Conservation (phyloP, 2,797 vertebrate genomes). For the Silurus aristotelis region DNA sequence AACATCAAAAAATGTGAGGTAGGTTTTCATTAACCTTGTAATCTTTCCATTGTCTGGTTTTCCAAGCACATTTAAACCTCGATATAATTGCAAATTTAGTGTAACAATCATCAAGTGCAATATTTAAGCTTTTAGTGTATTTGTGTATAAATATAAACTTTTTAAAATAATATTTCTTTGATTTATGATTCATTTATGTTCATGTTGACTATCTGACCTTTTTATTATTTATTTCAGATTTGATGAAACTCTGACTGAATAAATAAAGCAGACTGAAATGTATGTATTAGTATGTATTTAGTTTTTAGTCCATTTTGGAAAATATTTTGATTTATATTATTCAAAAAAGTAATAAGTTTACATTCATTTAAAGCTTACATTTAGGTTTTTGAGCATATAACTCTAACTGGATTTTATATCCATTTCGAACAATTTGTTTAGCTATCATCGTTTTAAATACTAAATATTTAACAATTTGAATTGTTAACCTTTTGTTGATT, state of each 20-base stretch:
- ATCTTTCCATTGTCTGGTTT: neutral
- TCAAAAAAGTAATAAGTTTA: neutral
- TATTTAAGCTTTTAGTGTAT: neutral
- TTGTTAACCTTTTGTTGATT: too few relatives aligned
- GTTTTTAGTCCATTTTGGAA: neutral
- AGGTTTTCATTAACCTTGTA: neutral
- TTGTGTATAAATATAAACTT: neutral
- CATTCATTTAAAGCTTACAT: neutral
- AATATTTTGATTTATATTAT: neutral
- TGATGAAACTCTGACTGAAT: neutral
- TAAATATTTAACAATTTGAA: too few relatives aligned
- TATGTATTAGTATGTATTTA: neutral
- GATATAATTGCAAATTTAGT: neutral
- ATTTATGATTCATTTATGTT: neutral
- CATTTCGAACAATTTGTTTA: neutral
- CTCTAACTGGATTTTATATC: neutral
- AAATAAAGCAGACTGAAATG: neutral
- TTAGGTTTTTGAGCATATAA: neutral
- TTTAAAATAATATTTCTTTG: neutral
- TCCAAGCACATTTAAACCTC: neutral
- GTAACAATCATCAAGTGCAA: neutral
- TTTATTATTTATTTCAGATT: constrained; percentile 7
- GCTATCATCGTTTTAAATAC: neutral
- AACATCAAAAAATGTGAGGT: constrained; percentile 17
- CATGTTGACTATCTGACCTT: neutral